Evolutionary conservation across 2,113 vertebrate species (phyloP).

Genomic region (Axis porcinus): DNA sequence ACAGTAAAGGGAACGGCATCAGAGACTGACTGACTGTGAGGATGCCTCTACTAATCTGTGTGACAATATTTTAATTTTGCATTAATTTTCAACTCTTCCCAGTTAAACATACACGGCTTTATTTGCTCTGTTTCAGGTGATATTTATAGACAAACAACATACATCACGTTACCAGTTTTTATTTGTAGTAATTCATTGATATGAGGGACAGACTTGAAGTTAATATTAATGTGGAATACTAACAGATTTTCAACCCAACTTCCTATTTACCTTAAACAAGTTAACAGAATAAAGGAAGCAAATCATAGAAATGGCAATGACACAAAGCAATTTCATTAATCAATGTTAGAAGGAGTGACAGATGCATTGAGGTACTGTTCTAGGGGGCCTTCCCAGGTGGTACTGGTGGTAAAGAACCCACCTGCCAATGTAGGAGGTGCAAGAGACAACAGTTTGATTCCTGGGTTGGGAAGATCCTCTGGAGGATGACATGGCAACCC

Average conservation of each 20-base stretch:
- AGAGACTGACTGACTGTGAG: conserved; percentile 55
- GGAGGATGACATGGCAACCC: neutral
- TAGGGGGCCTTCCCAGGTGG: neutral
- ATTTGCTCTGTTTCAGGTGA: conserved; percentile 52
- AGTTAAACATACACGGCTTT: conserved; percentile 38
- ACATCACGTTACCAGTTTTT: neutral
- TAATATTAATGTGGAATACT: conserved; percentile 36
- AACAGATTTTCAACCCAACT: conserved; percentile 8
- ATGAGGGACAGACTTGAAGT: neutral
- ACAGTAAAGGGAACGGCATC: conserved; percentile 62
- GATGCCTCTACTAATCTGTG: conserved; percentile 69
- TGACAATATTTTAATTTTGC: conserved; percentile 76
- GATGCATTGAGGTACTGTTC: neutral
- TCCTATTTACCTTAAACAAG: neutral
- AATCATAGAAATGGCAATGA: neutral
- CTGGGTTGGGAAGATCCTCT: neutral
- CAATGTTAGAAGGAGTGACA: neutral
- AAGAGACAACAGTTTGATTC: neutral
- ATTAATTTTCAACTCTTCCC: conserved; percentile 66
- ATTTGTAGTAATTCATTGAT: conserved; percentile 8
- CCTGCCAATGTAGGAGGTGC: neutral
- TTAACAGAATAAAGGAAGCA: neutral
- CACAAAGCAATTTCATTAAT: neutral
- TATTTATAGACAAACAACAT: conserved; percentile 23
- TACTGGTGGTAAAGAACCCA: neutral